A percentile compares a stretch with the other conserved stretches of the same genome.
Conservation (phyloP, 2,113 vertebrate species). For the Dunckerocampus dactyliophorus region DNA sequence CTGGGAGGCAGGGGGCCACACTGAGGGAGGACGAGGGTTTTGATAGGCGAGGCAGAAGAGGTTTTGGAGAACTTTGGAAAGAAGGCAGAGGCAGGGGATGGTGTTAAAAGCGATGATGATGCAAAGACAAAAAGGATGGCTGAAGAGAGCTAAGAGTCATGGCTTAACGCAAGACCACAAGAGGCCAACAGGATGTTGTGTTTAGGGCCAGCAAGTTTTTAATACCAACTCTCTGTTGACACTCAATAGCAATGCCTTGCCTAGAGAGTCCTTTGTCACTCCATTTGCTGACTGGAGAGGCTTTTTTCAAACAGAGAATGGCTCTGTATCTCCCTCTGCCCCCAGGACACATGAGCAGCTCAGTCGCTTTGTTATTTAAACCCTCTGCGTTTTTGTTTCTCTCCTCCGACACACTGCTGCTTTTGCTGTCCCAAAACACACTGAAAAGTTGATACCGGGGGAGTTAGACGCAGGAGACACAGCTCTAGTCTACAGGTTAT, state of each 20-base stretch:
- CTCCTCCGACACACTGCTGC: slow-evolving; percentile 68
- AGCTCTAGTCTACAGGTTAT: neutral
- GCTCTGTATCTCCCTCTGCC: slow-evolving; percentile 71
- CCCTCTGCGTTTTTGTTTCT: slow-evolving; percentile 69
- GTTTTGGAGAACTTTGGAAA: slow-evolving; percentile 17
- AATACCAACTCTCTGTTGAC: slow-evolving; percentile 70
- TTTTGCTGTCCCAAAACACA: slow-evolving; percentile 51
- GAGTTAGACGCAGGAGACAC: slow-evolving; percentile 29
- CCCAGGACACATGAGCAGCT: slow-evolving; percentile 74
- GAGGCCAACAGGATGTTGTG: slow-evolving; percentile 65
- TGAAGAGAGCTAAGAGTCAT: slow-evolving; percentile 24
- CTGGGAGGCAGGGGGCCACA: slow-evolving; percentile 39
- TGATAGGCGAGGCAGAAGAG: slow-evolving; percentile 7
- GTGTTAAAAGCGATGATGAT: slow-evolving; percentile 5
- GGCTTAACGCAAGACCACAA: slow-evolving; percentile 30
- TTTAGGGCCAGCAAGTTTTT: slow-evolving; percentile 63
- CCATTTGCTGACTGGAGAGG: slow-evolving; percentile 80
- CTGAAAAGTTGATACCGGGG: slow-evolving; percentile 51
- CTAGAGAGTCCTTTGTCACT: slow-evolving; percentile 74
- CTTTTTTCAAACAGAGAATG: slow-evolving; percentile 74
- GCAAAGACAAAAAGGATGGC: slow-evolving; percentile 17
- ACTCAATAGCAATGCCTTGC: slow-evolving; percentile 72
- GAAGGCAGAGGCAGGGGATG: neutral
- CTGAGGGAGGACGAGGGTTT: slow-evolving; percentile 14
- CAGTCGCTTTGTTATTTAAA: slow-evolving; percentile 73